Evolutionary conservation across 1,140 invertebrate genomes (phyloP).

Genomic region (Mizuhopecten yessoensis): DNA sequence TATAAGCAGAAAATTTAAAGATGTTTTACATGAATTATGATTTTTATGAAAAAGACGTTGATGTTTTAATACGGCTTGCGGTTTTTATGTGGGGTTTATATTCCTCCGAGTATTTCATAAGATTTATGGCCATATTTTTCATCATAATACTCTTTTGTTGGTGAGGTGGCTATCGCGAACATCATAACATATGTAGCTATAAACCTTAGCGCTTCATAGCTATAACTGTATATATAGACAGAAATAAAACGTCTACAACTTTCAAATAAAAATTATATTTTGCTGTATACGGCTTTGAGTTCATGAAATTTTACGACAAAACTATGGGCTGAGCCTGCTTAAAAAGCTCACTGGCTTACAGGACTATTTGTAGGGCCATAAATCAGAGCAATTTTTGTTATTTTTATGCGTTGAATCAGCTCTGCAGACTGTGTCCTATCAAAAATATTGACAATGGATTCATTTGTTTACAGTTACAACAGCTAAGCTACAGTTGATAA

Average conservation of each 20-base stretch:
- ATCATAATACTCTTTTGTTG: constrained; percentile 1
- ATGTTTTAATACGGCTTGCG: constrained; percentile 26
- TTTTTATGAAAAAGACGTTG: constrained; percentile 10
- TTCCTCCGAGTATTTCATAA: not conserved
- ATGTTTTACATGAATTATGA: constrained; percentile 40
- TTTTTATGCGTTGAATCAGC: not conserved
- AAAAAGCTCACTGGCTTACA: not conserved
- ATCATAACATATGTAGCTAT: not conserved
- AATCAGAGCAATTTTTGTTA: not conserved
- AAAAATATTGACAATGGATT: not conserved
- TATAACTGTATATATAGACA: not conserved
- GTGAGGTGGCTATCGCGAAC: not conserved
- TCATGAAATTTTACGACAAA: constrained; percentile 23
- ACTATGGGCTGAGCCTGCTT: constrained; percentile 1
- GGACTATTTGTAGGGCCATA: not conserved
- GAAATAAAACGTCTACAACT: constrained; percentile 14
- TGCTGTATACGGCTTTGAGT: not conserved
- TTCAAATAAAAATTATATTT: constrained; percentile 23
- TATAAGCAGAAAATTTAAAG: constrained; percentile 36
- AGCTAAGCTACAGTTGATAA: too few relatives aligned
- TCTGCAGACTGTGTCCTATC: not conserved
- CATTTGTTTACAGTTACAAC: not conserved
- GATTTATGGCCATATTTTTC: constrained; percentile 32
- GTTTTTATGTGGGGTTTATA: constrained; percentile 16
- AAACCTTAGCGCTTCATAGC: not conserved